Conservation (phyloP, 2,888 invertebrate species). For the Philopedon plagiatum region DNA sequence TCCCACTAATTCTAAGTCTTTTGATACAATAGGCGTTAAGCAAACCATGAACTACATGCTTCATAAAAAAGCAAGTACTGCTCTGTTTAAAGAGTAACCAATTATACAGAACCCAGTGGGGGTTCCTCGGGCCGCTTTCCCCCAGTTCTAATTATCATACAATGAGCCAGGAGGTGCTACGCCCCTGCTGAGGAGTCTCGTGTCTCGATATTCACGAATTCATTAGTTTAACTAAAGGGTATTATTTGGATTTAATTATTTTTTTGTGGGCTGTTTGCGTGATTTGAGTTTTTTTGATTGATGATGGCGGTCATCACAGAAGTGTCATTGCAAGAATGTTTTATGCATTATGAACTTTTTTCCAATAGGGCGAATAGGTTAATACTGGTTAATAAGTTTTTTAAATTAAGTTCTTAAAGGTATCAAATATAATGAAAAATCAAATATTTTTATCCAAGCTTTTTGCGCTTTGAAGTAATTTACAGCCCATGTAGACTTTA, state of each 20-base stretch:
- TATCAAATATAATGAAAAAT: no score
- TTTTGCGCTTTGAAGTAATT: no score
- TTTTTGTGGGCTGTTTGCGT: constrained; percentile 43
- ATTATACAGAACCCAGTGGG: constrained; percentile 55
- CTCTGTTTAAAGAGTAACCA: constrained; percentile 38
- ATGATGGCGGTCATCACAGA: constrained; percentile 18
- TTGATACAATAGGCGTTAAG: no score
- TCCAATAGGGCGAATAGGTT: no score
- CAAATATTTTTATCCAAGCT: no score
- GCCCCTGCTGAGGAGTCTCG: constrained; percentile 61
- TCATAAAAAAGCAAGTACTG: constrained; percentile 5
- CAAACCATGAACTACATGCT: background rate
- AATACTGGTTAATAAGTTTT: background rate
- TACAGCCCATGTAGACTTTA: no score
- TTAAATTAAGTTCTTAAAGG: no score
- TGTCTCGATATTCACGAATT: constrained; percentile 55
- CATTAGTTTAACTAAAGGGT: constrained; percentile 48
- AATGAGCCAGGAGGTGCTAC: constrained; percentile 64
- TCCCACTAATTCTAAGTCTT: no score
- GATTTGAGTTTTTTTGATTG: constrained; percentile 47
- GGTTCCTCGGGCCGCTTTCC: constrained; percentile 58
- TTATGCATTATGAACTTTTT: no score
- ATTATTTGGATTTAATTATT: constrained; percentile 49
- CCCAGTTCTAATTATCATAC: constrained; percentile 66
- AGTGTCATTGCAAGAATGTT: constrained; percentile 2